A percentile compares a stretch with the other conserved stretches of the same genome.
Conservation (phyloP, 2,113 vertebrate species). For the Craseonycteris thonglongyai region DNA sequence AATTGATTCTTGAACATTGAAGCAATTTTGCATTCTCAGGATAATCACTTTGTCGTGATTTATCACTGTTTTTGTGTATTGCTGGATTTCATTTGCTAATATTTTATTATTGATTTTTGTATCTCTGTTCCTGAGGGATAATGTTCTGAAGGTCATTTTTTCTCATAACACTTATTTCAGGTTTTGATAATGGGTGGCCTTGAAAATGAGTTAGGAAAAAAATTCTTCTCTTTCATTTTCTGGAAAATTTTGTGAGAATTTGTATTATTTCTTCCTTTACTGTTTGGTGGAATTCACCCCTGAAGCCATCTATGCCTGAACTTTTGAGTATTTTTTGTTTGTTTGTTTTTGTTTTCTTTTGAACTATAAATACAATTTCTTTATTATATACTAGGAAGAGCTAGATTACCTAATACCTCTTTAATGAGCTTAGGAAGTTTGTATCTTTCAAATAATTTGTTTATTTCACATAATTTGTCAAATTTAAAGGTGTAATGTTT, state of each 20-base stretch:
- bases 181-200: background rate
- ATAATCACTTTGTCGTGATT: background rate
- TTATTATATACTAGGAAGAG: background rate
- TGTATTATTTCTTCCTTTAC: background rate
- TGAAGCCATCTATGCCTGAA: background rate
- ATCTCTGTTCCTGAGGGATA: background rate
- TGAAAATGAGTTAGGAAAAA: background rate
- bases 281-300: background rate
- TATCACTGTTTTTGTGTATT: background rate
- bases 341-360: background rate
- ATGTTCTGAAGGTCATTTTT: background rate
- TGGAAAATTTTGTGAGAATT: background rate
- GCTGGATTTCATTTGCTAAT: background rate
- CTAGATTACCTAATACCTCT: background rate
- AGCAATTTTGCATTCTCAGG: background rate
- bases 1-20: background rate
- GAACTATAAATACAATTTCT: background rate
- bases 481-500: background rate
- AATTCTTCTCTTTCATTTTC: slow-evolving; percentile 26
- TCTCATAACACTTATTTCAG: background rate
- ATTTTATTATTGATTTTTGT: background rate
- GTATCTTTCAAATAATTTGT: background rate
- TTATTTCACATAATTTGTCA: background rate
- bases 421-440: background rate
- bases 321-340: background rate